Conservation (phyloP, 2,113 vertebrate genomes). For the Plecturocebus donacophilus region DNA sequence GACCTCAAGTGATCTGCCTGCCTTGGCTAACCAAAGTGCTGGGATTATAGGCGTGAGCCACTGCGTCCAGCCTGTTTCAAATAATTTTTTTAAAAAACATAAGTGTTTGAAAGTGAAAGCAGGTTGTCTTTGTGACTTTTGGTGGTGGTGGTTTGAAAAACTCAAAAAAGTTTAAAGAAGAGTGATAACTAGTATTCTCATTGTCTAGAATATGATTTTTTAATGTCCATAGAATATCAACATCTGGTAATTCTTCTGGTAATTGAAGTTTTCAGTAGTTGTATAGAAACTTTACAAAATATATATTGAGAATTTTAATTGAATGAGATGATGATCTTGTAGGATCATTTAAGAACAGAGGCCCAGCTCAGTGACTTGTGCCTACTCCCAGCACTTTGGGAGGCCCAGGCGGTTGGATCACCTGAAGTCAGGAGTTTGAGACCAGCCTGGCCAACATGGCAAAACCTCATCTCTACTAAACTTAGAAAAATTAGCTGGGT, state of each 20-base stretch:
- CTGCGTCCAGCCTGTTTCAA: too few species aligned
- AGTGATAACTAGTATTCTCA: neutral
- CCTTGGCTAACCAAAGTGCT: too few species aligned
- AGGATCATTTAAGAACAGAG: neutral
- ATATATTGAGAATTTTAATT: neutral
- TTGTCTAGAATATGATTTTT: conserved; percentile 5
- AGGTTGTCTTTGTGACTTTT: conserved; percentile 1
- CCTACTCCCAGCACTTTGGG: neutral
- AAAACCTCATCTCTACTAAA: neutral
- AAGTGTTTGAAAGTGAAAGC: too few species aligned
- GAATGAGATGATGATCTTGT: neutral
- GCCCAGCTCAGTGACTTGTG: neutral
- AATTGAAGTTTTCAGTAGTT: neutral
- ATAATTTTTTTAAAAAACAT: too few species aligned
- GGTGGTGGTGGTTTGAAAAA: neutral
- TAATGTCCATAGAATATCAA: neutral
- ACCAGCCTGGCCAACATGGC: neutral
- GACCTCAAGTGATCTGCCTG: too few species aligned
- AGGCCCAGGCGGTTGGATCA: neutral
- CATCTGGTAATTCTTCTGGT: neutral
- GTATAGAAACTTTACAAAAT: conserved; percentile 8
- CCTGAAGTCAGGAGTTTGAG: neutral
- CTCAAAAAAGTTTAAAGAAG: conserved; percentile 4
- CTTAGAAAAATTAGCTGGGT: neutral
- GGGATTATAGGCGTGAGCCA: too few species aligned